phyloP scores from a whole-genome alignment of 2,113 vertebrate species.

The Donacobius atricapilla region DNA sequence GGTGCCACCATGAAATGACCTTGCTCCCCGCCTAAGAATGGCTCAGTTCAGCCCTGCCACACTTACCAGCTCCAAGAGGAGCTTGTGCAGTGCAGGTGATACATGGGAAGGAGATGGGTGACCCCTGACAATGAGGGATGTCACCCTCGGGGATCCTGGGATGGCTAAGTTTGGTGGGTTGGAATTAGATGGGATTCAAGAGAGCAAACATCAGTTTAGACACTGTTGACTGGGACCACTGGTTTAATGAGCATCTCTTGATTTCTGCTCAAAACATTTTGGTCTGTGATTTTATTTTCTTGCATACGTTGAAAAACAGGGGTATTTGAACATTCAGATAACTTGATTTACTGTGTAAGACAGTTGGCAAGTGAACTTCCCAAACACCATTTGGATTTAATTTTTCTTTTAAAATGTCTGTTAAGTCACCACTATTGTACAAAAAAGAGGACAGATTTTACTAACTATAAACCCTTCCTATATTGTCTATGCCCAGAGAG shows the following conservation, averaged over 20 bases:
- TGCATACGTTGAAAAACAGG: neutral
- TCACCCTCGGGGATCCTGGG: neutral
- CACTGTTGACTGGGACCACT: neutral
- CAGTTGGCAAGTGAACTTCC: conserved; percentile 23
- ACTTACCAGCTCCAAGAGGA: neutral
- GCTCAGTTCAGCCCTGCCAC: neutral
- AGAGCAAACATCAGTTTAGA: neutral
- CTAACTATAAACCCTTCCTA: neutral
- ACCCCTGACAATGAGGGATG: accelerated
- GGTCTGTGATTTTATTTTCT: conserved; percentile 11
- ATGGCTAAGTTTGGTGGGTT: neutral
- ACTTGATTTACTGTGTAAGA: conserved; percentile 20
- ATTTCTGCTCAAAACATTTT: neutral
- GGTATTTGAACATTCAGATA: conserved; percentile 20
- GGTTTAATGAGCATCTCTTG: neutral
- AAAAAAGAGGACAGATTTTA: conserved; percentile 33
- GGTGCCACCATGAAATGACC: neutral
- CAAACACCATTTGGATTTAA: conserved; percentile 28
- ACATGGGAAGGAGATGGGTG: neutral
- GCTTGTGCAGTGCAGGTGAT: neutral
- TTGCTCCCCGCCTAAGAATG: neutral
- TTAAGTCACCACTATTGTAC: conserved; percentile 10
- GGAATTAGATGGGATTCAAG: neutral
- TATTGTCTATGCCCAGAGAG: conserved; percentile 26
- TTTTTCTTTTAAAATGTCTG: conserved; percentile 9